Evolutionary conservation across 2,797 vertebrate species (phyloP).

Genomic region (Cacajao melanocephalus): DNA sequence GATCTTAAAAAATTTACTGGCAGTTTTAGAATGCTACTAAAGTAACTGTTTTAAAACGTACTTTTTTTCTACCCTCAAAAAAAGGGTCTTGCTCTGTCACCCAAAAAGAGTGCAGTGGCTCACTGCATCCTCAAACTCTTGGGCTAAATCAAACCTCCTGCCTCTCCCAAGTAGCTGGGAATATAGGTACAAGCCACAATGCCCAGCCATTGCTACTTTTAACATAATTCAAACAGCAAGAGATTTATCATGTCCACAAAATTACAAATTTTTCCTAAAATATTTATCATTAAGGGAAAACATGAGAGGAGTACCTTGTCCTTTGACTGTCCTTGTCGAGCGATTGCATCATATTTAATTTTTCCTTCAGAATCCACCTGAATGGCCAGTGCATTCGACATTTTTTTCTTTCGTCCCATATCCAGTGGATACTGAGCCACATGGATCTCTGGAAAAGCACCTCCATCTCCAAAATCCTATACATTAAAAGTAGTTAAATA

Average conservation of each 20-base stretch:
- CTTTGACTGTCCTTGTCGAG: constrained; percentile 95
- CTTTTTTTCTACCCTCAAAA: neutral
- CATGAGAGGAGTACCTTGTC: constrained; percentile 90
- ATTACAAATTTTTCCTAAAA: neutral
- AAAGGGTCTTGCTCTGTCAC: neutral
- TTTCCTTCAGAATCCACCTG: constrained; percentile 98
- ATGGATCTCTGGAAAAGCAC: constrained; percentile 97
- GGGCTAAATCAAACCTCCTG: neutral
- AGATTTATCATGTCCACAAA: constrained; percentile 33
- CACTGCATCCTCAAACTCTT: neutral
- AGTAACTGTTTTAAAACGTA: constrained; percentile 24
- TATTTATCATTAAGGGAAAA: neutral
- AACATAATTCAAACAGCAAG: constrained; percentile 4
- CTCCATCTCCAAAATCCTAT: constrained; percentile 98
- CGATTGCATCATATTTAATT: constrained; percentile 97
- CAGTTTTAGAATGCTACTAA: constrained; percentile 18
- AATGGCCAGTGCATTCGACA: constrained; percentile 95
- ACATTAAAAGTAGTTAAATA: constrained; percentile 7
- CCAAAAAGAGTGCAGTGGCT: neutral
- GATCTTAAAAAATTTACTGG: neutral
- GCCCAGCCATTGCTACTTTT: neutral
- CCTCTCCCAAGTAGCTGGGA: neutral
- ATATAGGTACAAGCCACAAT: neutral
- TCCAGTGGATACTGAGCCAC: constrained; percentile 98
- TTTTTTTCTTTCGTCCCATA: constrained; percentile 97